Percentiles rank a stretch among this genome's conserved stretches.
phyloP scores from a whole-genome alignment of 2,113 vertebrate genomes.

The Harpagus bidentatus region DNA sequence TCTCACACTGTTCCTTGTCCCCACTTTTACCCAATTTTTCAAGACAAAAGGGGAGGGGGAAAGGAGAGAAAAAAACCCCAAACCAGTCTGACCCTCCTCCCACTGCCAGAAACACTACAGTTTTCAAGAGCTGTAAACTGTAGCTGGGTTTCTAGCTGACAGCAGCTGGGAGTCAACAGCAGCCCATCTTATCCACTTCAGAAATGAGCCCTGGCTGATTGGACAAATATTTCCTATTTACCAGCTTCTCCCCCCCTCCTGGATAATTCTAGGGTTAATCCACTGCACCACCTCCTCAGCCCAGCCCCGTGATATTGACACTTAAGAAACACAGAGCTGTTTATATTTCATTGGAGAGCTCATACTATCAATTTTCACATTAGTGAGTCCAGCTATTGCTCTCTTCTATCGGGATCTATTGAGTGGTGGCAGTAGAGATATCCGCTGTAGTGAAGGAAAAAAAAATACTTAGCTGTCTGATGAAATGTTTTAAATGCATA shows the following conservation, averaged over 20 bases:
- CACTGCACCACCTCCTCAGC: slow-evolving; percentile 13
- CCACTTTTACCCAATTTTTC: background rate
- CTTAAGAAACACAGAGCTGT: slow-evolving; percentile 69
- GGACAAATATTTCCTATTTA: slow-evolving; percentile 53
- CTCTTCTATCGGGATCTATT: slow-evolving; percentile 70
- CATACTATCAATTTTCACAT: slow-evolving; percentile 75
- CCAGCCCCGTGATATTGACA: slow-evolving; percentile 63
- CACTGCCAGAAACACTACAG: background rate
- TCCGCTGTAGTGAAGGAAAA: slow-evolving; percentile 65
- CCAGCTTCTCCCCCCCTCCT: background rate
- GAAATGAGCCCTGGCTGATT: slow-evolving; percentile 35
- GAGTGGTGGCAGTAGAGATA: slow-evolving; percentile 73
- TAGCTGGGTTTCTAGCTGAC: background rate
- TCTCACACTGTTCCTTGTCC: background rate
- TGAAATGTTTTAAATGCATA: slow-evolving; percentile 87
- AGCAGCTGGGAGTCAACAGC: slow-evolving; percentile 15
- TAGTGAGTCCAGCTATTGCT: slow-evolving; percentile 66
- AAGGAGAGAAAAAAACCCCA: background rate
- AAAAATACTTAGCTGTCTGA: slow-evolving; percentile 79
- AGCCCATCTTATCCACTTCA: slow-evolving; percentile 1
- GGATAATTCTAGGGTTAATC: slow-evolving; percentile 68
- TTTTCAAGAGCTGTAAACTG: background rate
- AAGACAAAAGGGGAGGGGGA: background rate
- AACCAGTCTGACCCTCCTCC: background rate
- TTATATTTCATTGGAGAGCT: slow-evolving; percentile 74